Base-by-base conservation (phyloP, 2,797 vertebrate species). In the Sebastes diaconus region DNA sequence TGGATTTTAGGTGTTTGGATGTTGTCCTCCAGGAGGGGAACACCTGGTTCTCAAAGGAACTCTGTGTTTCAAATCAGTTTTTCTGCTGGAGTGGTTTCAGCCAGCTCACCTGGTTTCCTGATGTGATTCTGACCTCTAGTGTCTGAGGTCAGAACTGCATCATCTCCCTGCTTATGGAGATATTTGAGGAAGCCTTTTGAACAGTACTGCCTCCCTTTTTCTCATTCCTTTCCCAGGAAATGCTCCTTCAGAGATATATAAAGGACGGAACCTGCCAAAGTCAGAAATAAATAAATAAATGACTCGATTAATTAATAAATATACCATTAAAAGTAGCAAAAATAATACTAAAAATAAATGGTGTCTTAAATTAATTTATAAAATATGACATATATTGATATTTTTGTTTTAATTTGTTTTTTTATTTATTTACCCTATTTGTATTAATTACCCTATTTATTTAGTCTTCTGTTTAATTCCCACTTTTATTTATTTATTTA, bases 61-160 rank as follows among this genome's bases (percentile, higher is more conserved):
- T 16, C 2, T 18, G 0, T 27, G 7, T 64, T 13, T 16, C 24
- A 22, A 5, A 39, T 16, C 29, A 36, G 32, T 11, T 52, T 55
- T n/a, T 60, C 39, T 64, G 6, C 30, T 14, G 46, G 22, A 14
- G 2, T 11, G 34, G 16, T 10, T 61, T 39, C 29, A 4, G 8
- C 25, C 36, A 3, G 5, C 20, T 7, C 24, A 12, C 1, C 25
- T 30, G 55, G 6, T 36, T 20, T n/a, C 10, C 16, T 65, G 42
- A 8, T 20, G 59, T 8, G 36, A 42, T 4, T 22, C 81, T 79
- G 84, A 4, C 88, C 86, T 81, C 88, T 79, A 52, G 57, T 84
- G 86, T 61, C 14, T 3, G 42, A 52, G 4, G 1, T 18, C 13
- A 59, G 75, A 71, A 83, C 71, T 69, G 73, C 81, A 74, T 1